Percentiles rank a stretch among this genome's conserved stretches.
These are phyloP conservation scores for Sinodicranocentrus sp. DNA, from an alignment of 2,888 invertebrate genomes.

Conservation along the genomic window DNA sequence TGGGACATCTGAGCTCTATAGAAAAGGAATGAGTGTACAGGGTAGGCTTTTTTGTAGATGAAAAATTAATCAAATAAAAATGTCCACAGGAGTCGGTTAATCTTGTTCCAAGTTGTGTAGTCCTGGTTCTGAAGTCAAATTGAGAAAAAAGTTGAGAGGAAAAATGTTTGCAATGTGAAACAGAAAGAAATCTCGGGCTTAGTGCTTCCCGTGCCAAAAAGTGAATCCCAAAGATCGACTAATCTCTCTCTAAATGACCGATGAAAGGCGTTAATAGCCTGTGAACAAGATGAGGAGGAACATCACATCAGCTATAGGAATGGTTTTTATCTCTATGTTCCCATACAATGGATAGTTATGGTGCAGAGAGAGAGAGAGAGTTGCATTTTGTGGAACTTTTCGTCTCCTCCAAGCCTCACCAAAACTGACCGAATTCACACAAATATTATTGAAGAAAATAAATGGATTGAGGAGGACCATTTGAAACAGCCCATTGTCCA, in stretches of 20 bases:
- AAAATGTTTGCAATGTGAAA: constrained; percentile 4
- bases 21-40: no score
- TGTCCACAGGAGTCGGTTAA: no score
- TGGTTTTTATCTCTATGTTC: constrained; percentile 14
- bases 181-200: no score
- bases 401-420: no score
- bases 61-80: no score
- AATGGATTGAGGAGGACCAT: constrained; percentile 40
- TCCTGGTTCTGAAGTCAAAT: no score
- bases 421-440: constrained; percentile 49
- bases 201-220: constrained; percentile 15
- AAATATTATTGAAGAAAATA: constrained; percentile 48
- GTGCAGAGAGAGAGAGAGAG: no score
- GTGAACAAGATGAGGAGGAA: constrained; percentile 52
- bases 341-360: not conserved
- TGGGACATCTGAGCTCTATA: no score
- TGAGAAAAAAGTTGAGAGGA: no score
- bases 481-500: constrained; percentile 56
- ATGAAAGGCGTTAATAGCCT: constrained; percentile 57
- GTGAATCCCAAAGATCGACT: not conserved
- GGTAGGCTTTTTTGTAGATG: no score
- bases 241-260: constrained; percentile 52
- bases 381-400: no score
- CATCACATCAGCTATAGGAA: constrained; percentile 9
- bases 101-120: no score